Evolutionary conservation across 2,797 vertebrate genomes (phyloP), one percentile per base, ranked within the genome.

Genomic region (Myotis pilosus): DNA sequence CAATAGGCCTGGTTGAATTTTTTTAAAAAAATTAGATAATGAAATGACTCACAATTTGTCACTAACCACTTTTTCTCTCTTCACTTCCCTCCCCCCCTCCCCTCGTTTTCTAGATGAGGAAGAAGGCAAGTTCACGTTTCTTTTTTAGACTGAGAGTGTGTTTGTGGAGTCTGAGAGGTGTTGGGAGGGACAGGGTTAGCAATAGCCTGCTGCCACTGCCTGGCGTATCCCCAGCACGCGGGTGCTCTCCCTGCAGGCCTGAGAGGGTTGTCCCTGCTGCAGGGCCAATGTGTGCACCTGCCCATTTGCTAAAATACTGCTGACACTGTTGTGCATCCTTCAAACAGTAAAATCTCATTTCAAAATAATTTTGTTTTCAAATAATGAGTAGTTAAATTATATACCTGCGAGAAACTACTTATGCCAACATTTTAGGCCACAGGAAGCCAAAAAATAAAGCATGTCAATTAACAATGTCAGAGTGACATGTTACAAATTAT

Each of bases 61-160:
- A 97, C 97, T 98, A 98, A 98, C 96, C 92, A 57, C 89, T 74
- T 96, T 98, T 97, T 97, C 96, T 98, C 87, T 96, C 87, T 98
- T 98, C 79, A 71, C 92, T 97, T 97, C 97, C 97, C 82, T 98
- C 3, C 47, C 3, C 98, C 97, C 71, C 98, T 0, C 41, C 41
- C 47, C 47, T 12, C 47, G 98, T 98, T 98, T 98, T 98, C 98
- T 98, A 99, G 99, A 99, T 98, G 98, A 98, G 98, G 99, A 99
- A 95, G 99, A 99, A 99, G 99, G 99, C 99, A 99, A 99, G 99
- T 99, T 96, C 96, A 83, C 51, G 38, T 98, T 97, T 97, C 94
- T 90, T 53, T 74, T 94, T 95, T 96, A 96, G 76, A 93, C n/a
- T 87, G 33, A 90, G 19, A 95, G 4, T 92, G 55, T 93, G 96